Evolutionary conservation across 2,888 invertebrate genomes (phyloP).

Genomic region (Asteroscopus sphinx): DNA sequence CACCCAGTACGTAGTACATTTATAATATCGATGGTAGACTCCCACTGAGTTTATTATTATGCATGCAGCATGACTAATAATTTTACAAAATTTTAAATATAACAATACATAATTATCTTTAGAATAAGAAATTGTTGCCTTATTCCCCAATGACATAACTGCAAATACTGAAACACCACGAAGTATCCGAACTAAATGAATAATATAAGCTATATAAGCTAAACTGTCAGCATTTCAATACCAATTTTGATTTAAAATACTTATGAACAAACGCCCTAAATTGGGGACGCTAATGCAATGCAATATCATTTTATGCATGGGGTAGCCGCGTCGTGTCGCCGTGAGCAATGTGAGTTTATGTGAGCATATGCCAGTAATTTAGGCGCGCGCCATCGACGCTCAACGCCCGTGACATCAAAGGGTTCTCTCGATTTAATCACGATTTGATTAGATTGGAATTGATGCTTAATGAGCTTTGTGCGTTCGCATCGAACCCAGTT

Average conservation of each 20-base stretch:
- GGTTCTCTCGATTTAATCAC: conserved; percentile 70
- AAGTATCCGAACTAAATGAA: not conserved
- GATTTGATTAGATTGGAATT: conserved; percentile 70
- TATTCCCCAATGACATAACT: no score
- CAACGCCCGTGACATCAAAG: conserved; percentile 64
- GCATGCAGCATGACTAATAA: conserved; percentile 4
- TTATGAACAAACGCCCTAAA: conserved; percentile 43
- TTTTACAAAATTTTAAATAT: no score
- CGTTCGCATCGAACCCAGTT: conserved; percentile 55
- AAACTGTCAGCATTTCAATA: conserved; percentile 31
- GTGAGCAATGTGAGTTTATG: conserved; percentile 16
- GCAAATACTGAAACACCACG: not conserved
- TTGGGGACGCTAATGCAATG: conserved; percentile 49
- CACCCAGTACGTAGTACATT: no score
- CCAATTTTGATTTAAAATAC: conserved; percentile 40
- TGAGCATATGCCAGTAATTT: conserved; percentile 45
- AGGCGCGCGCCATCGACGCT: conserved; percentile 36
- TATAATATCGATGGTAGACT: no score
- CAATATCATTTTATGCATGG: conserved; percentile 47
- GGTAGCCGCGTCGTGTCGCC: conserved; percentile 32
- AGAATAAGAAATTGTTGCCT: no score
- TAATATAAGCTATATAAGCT: conserved; percentile 10
- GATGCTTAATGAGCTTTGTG: conserved; percentile 67
- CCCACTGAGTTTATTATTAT: conserved; percentile 36
- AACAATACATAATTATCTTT: no score